Conservation (phyloP, 2,797 vertebrate genomes). For the Rhynchotus rufescens region DNA sequence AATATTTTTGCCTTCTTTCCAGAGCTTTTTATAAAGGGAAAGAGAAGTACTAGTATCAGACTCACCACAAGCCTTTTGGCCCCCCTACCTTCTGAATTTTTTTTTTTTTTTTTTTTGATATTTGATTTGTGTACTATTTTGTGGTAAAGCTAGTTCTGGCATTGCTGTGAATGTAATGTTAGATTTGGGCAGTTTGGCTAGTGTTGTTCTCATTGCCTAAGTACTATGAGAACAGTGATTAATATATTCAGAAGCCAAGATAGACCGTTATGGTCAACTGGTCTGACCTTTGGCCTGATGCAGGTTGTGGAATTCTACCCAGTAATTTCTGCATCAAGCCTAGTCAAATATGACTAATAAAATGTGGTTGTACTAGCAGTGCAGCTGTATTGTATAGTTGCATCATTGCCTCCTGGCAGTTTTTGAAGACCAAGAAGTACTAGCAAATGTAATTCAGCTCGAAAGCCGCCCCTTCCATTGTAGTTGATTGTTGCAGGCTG, state of each 20-base stretch:
- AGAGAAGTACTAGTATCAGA: constrained; percentile 54
- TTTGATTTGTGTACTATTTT: background rate
- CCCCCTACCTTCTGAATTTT: background rate
- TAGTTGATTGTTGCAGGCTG: background rate
- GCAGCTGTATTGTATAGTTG: background rate
- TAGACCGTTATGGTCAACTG: background rate
- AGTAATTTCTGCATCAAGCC: background rate
- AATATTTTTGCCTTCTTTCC: constrained; percentile 76
- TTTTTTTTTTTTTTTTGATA: background rate
- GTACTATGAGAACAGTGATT: background rate
- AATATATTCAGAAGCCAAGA: background rate
- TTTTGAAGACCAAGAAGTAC: background rate
- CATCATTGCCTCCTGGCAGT: background rate
- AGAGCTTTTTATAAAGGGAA: constrained; percentile 71
- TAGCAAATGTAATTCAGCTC: background rate
- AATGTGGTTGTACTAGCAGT: background rate
- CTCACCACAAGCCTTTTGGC: constrained; percentile 53
- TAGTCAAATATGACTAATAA: background rate
- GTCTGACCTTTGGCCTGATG: background rate
- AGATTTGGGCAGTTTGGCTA: background rate
- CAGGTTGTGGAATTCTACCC: background rate
- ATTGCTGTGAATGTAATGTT: background rate
- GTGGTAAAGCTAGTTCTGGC: background rate
- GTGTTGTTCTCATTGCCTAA: background rate
- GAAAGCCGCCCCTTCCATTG: background rate